phyloP scores from a whole-genome alignment of 2,797 vertebrate species.

The Scomberomorus guttatus region DNA sequence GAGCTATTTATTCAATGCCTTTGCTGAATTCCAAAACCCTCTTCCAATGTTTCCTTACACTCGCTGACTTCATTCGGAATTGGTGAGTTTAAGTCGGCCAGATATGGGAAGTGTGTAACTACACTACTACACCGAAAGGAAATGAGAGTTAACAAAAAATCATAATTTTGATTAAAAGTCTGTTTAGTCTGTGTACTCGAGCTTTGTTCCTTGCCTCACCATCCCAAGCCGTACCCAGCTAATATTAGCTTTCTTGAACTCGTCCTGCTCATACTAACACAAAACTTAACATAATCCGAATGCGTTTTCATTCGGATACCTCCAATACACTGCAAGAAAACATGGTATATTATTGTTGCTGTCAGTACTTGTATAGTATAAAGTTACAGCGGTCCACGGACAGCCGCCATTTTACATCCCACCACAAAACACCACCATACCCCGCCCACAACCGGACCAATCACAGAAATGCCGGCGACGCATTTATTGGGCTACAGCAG shows the following conservation, averaged over 20 bases:
- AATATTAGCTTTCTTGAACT: background rate
- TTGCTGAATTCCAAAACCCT: background rate
- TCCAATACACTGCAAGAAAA: background rate
- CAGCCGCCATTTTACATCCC: constrained; percentile 91
- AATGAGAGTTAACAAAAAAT: background rate
- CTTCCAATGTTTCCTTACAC: background rate
- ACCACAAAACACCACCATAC: constrained; percentile 84
- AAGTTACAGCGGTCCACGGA: constrained; percentile 78
- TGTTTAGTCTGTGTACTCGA: background rate
- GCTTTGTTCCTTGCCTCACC: constrained; percentile 58
- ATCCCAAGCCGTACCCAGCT: constrained; percentile 26
- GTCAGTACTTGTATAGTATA: constrained; percentile 44
- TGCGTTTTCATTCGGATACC: background rate
- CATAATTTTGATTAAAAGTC: background rate
- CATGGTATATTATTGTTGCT: background rate
- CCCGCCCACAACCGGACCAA: constrained; percentile 72
- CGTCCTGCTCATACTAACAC: background rate
- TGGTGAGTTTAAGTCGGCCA: background rate
- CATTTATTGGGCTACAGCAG: constrained; percentile 55
- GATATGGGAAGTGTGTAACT: background rate
- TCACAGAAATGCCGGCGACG: background rate
- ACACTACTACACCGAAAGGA: background rate
- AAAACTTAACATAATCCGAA: background rate
- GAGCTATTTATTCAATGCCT: background rate
- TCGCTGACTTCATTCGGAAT: background rate